Evolutionary conservation across 2,113 vertebrate genomes (phyloP), one percentile per base, ranked within the genome.

Genomic region (Chloropsis cyanopogon): DNA sequence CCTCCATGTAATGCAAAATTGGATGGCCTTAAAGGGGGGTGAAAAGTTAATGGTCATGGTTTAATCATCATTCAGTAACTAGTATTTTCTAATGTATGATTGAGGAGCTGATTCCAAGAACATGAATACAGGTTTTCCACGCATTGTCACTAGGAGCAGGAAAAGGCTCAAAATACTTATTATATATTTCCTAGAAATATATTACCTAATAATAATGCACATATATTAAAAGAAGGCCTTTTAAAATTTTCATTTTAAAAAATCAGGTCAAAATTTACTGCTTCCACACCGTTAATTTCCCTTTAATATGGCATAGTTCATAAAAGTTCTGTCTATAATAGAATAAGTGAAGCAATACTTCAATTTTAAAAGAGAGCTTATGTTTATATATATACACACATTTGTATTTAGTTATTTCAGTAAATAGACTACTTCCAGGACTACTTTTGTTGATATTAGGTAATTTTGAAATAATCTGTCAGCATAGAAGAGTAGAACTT

Each of bases 381-480:
- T 15, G 17, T 69, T 28, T 57, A 11, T 41, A 47, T 9, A 44
- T 2, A 61, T 2, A 47, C 3, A 50, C 1, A 39, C 3, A 59
- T 33, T 46, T 70, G 21, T 53, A 57, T 81, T 24, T 44, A 42
- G 14, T 82, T 95, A 92, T 93, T 90, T 70, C 85, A 93, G 82
- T 39, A 57, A 95, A 59, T 1, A 96, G 59, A 44, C n/a, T 92
- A 63, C 72, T 90, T 90, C 69, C 50, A 92, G 78, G 82, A 82
- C 33, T 41, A 61, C 56, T 86, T 93, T 47, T 93, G 47, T 65
- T 8, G 5, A 83, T 77, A 86, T 53, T 81, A 78, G 41, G 59
- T 85, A 83, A 72, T 59, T 92, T 82, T 69, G 59, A 93, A 95
- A 92, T 46, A 66, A 60, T 96, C 70, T 96, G 47, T 54, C 71